Evolutionary conservation across 2,797 vertebrate species (phyloP).

Genomic region (Chelonia mydas): DNA sequence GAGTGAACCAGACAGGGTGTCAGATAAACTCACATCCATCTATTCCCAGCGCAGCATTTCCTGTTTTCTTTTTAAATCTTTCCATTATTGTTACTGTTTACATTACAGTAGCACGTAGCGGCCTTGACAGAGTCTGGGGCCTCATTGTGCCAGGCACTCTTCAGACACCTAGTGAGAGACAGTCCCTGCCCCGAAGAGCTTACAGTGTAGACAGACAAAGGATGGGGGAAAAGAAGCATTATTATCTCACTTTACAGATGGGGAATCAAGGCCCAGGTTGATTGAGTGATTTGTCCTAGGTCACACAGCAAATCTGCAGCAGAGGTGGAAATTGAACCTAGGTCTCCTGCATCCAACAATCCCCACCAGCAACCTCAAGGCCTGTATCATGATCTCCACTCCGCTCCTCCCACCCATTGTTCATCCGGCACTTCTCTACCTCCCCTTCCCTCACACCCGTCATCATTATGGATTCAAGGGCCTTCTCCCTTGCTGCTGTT

Average conservation of each 20-base stretch:
- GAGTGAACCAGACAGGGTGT: background rate
- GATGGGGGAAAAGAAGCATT: background rate
- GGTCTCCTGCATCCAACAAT: background rate
- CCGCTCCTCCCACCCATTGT: background rate
- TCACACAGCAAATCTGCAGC: background rate
- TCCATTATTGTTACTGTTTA: background rate
- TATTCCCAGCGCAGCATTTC: background rate
- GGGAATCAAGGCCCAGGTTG: background rate
- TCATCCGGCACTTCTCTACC: background rate
- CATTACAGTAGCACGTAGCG: background rate
- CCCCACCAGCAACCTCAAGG: background rate
- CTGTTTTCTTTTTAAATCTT: background rate
- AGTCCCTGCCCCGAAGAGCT: background rate
- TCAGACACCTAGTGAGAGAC: background rate
- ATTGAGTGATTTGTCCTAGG: background rate
- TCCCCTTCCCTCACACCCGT: background rate
- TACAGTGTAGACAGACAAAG: background rate
- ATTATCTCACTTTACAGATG: background rate
- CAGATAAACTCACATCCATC: background rate
- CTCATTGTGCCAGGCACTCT: background rate
- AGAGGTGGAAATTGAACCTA: background rate
- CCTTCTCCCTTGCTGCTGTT: background rate
- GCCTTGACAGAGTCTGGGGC: background rate
- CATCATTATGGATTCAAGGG: background rate
- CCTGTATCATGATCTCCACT: background rate